Base-by-base conservation (phyloP, 2,888 invertebrate species). In the Cremastobaeus sp. region DNA sequence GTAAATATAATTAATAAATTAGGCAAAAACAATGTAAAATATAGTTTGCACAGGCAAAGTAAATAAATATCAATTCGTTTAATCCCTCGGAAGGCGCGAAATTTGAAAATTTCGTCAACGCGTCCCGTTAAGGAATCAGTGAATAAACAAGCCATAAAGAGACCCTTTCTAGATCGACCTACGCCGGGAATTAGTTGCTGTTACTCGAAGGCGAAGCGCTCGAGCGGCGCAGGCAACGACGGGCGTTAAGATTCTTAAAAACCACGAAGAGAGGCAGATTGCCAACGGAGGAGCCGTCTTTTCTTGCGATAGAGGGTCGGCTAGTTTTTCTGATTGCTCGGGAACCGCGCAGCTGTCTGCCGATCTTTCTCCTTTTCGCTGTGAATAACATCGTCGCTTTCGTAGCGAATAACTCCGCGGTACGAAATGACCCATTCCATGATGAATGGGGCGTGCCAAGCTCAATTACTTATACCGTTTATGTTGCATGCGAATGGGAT, bases 301-400 rank as follows among this genome's bases (percentile, higher is more conserved):
- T 45, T 59, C 18, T 14, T 14, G 6, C 47, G 37, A 35, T 11
- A 43, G 30, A 77, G 74, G 73, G 76, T 77, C 41, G 74, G 79
- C 79, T 78, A 84, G 83, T 86, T 86, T 85, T 86, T 86, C 85
- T 84, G 86, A 87, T 87, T 86, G 86, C 86, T 81, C 85, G 85
- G 78, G 86, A 86, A 85, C 81, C 74, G 75, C 82, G 79, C 86
- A 87, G 86, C 86, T 87, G 86, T 85, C 84, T 81, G 82, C 81
- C 54, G 50, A 57, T 64, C 74, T 76, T 37, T 35, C 41, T 45
- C 52, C 70, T 76, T 69, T 66, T 77, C 59, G 76, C 74, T 79
- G 77, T 79, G 79, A 82, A 82, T 83, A 83, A 83, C 77, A 78
- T 76, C 68, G 41, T 68, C 65, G 76, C 75, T 77, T 72, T 77